phyloP scores from a whole-genome alignment of 2,113 vertebrate genomes.

The Cygnus buccinator region DNA sequence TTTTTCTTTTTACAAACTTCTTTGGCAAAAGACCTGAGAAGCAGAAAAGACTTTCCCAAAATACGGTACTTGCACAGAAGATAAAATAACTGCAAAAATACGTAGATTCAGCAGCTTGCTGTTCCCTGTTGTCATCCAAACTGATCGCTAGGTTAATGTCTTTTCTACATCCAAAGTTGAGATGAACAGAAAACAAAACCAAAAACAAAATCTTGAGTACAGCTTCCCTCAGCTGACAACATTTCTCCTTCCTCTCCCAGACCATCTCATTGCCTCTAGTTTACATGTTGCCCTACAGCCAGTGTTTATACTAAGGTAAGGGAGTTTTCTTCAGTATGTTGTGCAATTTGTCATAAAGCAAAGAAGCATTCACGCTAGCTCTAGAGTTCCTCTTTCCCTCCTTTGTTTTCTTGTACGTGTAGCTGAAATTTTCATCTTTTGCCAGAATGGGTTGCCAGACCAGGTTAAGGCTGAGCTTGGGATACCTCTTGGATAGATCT shows the following conservation, averaged over 20 bases:
- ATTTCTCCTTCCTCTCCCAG: neutral
- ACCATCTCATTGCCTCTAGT: neutral
- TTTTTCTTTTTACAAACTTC: neutral
- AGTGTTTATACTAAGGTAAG: neutral
- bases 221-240: neutral
- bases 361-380: neutral
- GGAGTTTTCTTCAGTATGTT: neutral
- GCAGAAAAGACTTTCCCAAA: neutral
- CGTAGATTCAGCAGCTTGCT: neutral
- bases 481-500: conserved; percentile 17
- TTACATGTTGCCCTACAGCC: neutral
- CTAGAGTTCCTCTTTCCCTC: neutral
- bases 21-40: neutral
- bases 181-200: neutral
- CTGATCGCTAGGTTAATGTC: neutral
- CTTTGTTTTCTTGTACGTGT: neutral
- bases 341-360: neutral
- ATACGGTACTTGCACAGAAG: neutral
- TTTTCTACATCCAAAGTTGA: neutral
- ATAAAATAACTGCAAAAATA: neutral
- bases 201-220: neutral
- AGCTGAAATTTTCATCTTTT: conserved; percentile 3
- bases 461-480: conserved; percentile 26
- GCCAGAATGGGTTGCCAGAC: neutral
- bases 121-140: neutral